Conservation (phyloP, 2,113 vertebrate genomes). For the Myiagra hebetior region DNA sequence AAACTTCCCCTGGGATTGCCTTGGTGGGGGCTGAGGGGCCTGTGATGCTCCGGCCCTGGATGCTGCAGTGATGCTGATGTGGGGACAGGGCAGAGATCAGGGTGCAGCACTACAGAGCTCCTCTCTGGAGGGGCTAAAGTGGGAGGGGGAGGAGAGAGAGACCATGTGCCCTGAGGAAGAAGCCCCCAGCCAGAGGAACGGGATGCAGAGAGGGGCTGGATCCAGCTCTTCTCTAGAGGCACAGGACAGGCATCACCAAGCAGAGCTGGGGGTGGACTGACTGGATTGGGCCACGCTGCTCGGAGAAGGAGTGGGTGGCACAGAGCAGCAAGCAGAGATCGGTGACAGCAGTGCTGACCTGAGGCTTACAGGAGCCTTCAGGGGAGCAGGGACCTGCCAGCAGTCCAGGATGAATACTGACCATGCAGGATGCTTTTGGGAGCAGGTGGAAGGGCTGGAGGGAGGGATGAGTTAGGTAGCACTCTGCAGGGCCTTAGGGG, state of each 20-base stretch:
- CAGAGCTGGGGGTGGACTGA: neutral
- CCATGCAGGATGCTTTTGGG: neutral
- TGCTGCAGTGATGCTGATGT: neutral
- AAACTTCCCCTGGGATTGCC: neutral
- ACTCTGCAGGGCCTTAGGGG: neutral
- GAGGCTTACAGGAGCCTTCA: neutral
- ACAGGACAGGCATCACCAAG: neutral
- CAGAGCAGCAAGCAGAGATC: neutral
- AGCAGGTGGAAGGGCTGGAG: neutral
- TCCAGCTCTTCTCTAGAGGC: neutral
- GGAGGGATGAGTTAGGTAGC: neutral
- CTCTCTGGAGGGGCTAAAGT: neutral
- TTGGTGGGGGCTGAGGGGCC: neutral
- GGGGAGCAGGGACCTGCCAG: neutral
- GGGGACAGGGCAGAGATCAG: neutral
- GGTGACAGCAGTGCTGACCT: neutral
- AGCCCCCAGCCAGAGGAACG: neutral
- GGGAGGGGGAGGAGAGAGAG: neutral
- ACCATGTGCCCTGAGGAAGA: neutral
- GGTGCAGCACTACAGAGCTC: neutral
- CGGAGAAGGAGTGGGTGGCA: slow-evolving; percentile 12
- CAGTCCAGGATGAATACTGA: fast-evolving
- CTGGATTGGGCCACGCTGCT: neutral
- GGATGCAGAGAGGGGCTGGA: neutral
- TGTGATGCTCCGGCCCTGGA: neutral